Conservation (phyloP, 1,140 invertebrate species). For the Monochamus saltuarius region DNA sequence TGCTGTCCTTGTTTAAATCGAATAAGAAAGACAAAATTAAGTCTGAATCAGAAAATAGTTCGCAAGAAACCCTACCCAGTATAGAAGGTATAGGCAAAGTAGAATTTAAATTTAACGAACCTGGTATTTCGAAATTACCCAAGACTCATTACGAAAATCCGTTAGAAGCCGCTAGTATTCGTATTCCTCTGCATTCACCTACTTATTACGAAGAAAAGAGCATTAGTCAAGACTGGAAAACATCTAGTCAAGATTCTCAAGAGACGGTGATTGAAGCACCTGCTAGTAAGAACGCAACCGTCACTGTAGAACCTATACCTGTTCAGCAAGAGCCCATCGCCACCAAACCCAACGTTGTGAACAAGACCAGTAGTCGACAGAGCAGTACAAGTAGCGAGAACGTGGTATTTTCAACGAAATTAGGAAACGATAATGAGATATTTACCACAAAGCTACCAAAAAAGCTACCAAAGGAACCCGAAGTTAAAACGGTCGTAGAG, state of each 20-base stretch:
- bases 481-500: not conserved
- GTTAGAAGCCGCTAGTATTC: slow-evolving; percentile 59
- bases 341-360: slow-evolving; percentile 16
- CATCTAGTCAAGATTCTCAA: slow-evolving; percentile 45
- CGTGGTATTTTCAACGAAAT: slow-evolving; percentile 46
- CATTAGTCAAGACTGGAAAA: slow-evolving; percentile 41
- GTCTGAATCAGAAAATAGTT: slow-evolving; percentile 44
- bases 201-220: slow-evolving; percentile 58
- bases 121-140: not conserved
- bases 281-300: slow-evolving; percentile 49
- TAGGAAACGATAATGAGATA: slow-evolving; percentile 45
- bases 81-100: slow-evolving; percentile 37
- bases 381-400: slow-evolving; percentile 49
- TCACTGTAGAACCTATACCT: slow-evolving; percentile 12
- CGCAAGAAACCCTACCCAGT: slow-evolving; percentile 50
- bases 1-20: slow-evolving; percentile 64
- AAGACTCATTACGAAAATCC: slow-evolving; percentile 58
- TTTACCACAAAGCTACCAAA: slow-evolving; percentile 49
- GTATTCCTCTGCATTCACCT: slow-evolving; percentile 67
- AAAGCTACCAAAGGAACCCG: slow-evolving; percentile 24
- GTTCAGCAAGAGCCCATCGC: slow-evolving; percentile 19
- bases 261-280: slow-evolving; percentile 46
- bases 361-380: slow-evolving; percentile 33
- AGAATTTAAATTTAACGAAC: slow-evolving; percentile 45
- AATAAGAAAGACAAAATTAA: slow-evolving; percentile 49